phyloP scores from a whole-genome alignment of 2,113 vertebrate species.

The Chaetodon trifascialis region DNA sequence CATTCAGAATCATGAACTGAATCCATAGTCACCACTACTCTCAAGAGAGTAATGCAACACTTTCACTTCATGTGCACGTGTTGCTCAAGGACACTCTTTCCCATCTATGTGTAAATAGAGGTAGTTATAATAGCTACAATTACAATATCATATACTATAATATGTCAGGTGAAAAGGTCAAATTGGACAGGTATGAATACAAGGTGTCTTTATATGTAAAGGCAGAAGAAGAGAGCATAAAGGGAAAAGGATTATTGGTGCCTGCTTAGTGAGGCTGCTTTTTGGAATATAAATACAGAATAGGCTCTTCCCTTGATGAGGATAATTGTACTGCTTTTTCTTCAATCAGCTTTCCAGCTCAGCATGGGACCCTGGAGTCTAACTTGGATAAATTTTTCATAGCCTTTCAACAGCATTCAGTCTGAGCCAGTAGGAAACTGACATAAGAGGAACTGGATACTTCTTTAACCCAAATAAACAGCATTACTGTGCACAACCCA shows the following conservation, averaged over 20 bases:
- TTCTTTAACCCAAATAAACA: slow-evolving; percentile 66
- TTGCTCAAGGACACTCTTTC: slow-evolving; percentile 43
- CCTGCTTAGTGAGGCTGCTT: slow-evolving; percentile 42
- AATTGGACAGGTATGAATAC: background rate
- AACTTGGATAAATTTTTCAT: slow-evolving; percentile 71
- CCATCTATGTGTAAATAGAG: slow-evolving; percentile 15
- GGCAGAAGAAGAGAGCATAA: background rate
- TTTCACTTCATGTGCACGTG: slow-evolving; percentile 29
- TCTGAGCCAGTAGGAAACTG: slow-evolving; percentile 50
- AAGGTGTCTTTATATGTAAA: slow-evolving; percentile 10
- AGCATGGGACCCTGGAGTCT: slow-evolving; percentile 61
- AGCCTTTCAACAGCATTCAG: slow-evolving; percentile 64
- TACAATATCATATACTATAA: background rate
- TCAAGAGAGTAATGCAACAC: slow-evolving; percentile 32
- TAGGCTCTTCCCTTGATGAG: slow-evolving; percentile 56
- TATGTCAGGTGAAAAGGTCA: slow-evolving; percentile 13
- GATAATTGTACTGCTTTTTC: slow-evolving; percentile 61
- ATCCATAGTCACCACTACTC: slow-evolving; percentile 34
- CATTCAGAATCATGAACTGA: slow-evolving; percentile 32
- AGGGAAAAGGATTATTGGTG: slow-evolving; percentile 26
- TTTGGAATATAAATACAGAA: slow-evolving; percentile 57
- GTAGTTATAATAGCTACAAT: slow-evolving; percentile 18
- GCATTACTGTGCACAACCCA: slow-evolving; percentile 32
- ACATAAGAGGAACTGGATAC: slow-evolving; percentile 54
- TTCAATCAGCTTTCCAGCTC: slow-evolving; percentile 66